phyloP scores from a whole-genome alignment of 2,888 invertebrate species.

The Griposia aprilina region DNA sequence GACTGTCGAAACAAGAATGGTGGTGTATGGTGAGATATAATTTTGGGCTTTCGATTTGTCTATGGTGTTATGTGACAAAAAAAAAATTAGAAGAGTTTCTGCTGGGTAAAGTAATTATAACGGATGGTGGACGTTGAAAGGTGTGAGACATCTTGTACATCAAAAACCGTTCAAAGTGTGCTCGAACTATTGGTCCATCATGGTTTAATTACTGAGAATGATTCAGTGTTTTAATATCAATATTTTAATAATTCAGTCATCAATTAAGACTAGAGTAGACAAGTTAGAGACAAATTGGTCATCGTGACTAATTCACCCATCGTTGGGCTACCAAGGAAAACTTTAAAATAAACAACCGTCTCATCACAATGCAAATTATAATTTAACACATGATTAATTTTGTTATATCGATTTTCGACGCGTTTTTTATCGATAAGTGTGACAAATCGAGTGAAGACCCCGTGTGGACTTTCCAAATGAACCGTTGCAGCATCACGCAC shows the following conservation, averaged over 20 bases:
- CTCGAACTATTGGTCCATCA: no score
- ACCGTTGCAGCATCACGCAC: slow-evolving; percentile 78
- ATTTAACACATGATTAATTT: slow-evolving; percentile 70
- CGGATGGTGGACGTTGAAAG: background rate
- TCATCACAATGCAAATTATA: slow-evolving; percentile 66
- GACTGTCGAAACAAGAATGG: slow-evolving; percentile 5
- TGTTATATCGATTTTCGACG: slow-evolving; percentile 73
- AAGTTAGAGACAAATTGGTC: slow-evolving; percentile 25
- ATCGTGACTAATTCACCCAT: slow-evolving; percentile 36
- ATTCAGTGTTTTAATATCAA: slow-evolving; percentile 17
- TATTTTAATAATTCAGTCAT: slow-evolving; percentile 3
- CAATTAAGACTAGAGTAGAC: background rate
- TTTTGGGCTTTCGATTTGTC: background rate
- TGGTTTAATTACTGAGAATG: slow-evolving; percentile 2
- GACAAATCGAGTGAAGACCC: slow-evolving; percentile 82
- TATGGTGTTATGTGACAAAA: no score
- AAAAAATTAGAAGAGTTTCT: background rate
- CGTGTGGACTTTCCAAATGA: slow-evolving; percentile 81
- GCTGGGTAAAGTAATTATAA: background rate
- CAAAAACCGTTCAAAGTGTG: background rate
- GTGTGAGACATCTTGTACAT: background rate
- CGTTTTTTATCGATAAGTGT: slow-evolving; percentile 75
- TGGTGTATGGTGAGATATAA: no score
- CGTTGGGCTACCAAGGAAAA: slow-evolving; percentile 49
- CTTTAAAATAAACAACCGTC: slow-evolving; percentile 43